Conservation (phyloP, 2,888 invertebrate genomes). For the Alsophila aescularia region DNA sequence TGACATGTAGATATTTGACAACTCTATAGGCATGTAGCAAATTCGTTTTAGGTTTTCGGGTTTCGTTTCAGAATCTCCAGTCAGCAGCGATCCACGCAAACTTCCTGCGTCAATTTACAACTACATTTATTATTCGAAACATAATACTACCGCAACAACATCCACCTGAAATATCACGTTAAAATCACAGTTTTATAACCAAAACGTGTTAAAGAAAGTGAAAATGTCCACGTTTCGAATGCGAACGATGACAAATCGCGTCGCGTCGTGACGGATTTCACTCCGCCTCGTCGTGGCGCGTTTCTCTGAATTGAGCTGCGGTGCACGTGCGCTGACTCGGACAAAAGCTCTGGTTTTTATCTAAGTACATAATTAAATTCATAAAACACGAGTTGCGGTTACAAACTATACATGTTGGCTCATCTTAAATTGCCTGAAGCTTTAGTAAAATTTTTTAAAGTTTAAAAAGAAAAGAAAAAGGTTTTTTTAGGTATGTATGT, state of each 20-base stretch:
- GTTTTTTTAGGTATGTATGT: too few species aligned
- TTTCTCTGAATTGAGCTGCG: constrained; percentile 14
- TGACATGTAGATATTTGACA: too few species aligned
- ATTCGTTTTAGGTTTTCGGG: too few species aligned
- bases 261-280: constrained; percentile 49
- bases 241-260: constrained; percentile 49
- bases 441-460: too few species aligned
- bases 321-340: constrained; percentile 3
- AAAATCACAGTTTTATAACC: constrained; percentile 33
- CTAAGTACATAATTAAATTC: neutral
- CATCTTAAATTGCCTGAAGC: too few species aligned
- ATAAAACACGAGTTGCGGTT: neutral
- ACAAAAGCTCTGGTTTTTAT: neutral
- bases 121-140: too few species aligned
- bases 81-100: neutral
- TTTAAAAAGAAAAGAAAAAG: too few species aligned
- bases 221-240: constrained; percentile 42
- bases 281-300: constrained; percentile 33
- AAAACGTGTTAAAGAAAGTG: constrained; percentile 48
- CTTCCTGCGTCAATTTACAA: too few species aligned
- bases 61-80: too few species aligned
- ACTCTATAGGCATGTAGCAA: too few species aligned
- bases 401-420: neutral
- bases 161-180: neutral
- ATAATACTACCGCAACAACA: too few species aligned